Base-by-base conservation (phyloP, 1,140 invertebrate genomes). In the Acromyrmex charruanus region DNA sequence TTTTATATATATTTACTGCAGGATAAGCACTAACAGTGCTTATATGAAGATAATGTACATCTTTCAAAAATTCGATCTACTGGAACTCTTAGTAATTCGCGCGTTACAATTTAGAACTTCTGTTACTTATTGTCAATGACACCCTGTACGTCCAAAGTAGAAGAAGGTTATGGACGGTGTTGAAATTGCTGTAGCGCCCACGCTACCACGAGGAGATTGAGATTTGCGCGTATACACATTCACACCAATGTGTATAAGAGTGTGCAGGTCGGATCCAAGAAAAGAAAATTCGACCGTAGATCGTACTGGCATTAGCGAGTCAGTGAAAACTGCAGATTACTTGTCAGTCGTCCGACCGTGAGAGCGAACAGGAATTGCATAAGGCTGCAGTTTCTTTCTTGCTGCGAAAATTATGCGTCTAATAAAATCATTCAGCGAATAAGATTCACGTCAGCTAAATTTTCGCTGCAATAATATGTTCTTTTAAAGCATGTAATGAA, bases 291-390 rank as follows among this genome's bases (percentile, higher is more conserved):
- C 77, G 74, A 90, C 75, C 63, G 80, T 77, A 61, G 71, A 81
- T 90, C 77, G 28, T 65, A n/a, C 51, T 10, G 31, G 72, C 51
- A 71, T 80, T 63, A 28, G 53, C 28, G 39, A 58, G 87, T 89
- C 68, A 63, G 63, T 69, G 79, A 53, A 75, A 87, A 87, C 53
- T 68, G 61, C 59, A 87, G 85, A 90, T 87, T 90, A 90, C 77
- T 71, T 86, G 75, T 69, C 75, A 80, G 85, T 71, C 63, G 79
- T 16, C 51, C 79, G 21, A 81, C 25, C 80, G 14, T 18, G 80
- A 84, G 80, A 84, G 80, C 68, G 80, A 51, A 81, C 65, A 49
- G 66, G 71, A 84, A 84, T 84, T 84, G 80, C 69, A 74, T 75
- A 58, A 75, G 71, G 39, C 69, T 61, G 80, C 80, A 75, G 69